Evolutionary conservation across 2,113 vertebrate species (phyloP).

Genomic region (Columba livia): DNA sequence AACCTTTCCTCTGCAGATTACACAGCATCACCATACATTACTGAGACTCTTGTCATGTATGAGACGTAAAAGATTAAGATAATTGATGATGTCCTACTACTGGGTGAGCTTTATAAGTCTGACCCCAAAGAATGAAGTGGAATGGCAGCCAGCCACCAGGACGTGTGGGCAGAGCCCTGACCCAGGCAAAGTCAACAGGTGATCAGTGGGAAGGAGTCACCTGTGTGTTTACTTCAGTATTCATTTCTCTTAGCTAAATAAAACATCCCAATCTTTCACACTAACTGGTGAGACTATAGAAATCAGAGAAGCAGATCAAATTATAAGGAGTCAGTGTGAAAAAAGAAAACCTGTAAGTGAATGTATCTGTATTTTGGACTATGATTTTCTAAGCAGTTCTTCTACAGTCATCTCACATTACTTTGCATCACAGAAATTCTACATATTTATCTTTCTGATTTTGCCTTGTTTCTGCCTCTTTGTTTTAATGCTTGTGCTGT

Average conservation of each 20-base stretch:
- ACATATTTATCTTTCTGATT: background rate
- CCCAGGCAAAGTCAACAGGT: background rate
- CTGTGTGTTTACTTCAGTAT: background rate
- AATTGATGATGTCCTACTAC: background rate
- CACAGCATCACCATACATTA: background rate
- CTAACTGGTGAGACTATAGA: background rate
- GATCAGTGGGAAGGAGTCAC: background rate
- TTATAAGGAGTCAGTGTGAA: background rate
- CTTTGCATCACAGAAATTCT: background rate
- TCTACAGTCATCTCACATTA: background rate
- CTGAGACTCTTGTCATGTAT: background rate
- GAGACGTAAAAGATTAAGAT: background rate
- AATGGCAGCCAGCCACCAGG: background rate
- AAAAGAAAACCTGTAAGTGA: background rate
- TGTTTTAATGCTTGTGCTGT: background rate
- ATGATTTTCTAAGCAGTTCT: background rate
- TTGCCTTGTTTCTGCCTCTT: background rate
- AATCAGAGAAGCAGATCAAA: background rate
- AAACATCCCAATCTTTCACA: background rate
- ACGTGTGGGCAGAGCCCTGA: background rate
- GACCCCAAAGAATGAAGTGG: accelerated
- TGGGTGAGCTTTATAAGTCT: background rate
- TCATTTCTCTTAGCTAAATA: background rate
- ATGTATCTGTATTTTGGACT: background rate
- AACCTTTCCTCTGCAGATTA: background rate